phyloP scores from a whole-genome alignment of 1,140 invertebrate genomes.

The Oryctes rhinoceros region DNA sequence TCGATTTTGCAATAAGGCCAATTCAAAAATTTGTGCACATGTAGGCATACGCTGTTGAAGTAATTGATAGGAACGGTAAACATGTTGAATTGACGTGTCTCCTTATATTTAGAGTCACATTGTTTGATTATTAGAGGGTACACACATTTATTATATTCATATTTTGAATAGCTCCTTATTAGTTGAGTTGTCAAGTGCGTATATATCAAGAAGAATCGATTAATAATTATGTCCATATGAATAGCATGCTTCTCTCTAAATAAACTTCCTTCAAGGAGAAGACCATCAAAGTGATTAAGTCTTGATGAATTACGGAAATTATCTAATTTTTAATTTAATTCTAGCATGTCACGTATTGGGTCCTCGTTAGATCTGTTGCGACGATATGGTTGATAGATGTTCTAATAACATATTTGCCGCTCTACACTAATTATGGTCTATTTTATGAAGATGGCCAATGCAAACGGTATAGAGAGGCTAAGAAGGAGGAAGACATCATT shows the following conservation, averaged over 20 bases:
- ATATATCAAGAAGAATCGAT: neutral
- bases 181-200: no score
- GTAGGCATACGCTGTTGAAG: neutral
- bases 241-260: neutral
- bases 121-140: no score
- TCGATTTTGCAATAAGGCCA: neutral
- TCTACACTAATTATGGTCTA: slow-evolving; percentile 77
- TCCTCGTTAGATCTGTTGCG: slow-evolving; percentile 76
- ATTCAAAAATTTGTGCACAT: neutral
- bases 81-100: neutral
- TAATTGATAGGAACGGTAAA: neutral
- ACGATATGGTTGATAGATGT: slow-evolving; percentile 74
- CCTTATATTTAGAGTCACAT: no score
- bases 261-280: neutral
- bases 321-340: slow-evolving; percentile 51
- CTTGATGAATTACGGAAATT: neutral
- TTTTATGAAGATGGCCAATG: slow-evolving; percentile 75
- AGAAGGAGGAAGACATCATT: slow-evolving; percentile 69
- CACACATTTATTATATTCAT: no score
- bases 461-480: slow-evolving; percentile 76
- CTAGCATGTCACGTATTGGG: slow-evolving; percentile 82
- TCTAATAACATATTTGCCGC: slow-evolving; percentile 76
- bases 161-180: no score
- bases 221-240: neutral
- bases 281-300: neutral